A percentile compares a stretch with the other conserved stretches of the same genome.
Evolutionary conservation across 1,140 invertebrate species (phyloP).

Genomic region (Heliconius eleuchia): DNA sequence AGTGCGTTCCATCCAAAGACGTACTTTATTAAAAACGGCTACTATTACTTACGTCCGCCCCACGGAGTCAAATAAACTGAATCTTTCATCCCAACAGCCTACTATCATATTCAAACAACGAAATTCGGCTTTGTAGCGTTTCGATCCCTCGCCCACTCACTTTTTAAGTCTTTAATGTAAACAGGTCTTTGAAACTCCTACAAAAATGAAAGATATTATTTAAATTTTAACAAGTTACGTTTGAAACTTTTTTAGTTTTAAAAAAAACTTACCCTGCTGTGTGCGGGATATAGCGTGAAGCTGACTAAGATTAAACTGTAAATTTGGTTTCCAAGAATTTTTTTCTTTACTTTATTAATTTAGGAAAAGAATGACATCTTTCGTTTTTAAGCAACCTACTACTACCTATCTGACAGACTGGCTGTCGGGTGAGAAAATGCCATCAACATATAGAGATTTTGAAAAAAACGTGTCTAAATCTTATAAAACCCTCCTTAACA

Average conservation of each 20-base stretch:
- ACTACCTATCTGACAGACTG: too few species aligned
- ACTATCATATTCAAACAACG: conserved; percentile 1
- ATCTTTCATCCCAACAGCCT: conserved; percentile 16
- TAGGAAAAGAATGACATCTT: too few species aligned
- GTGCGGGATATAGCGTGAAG: too few species aligned
- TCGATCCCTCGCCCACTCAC: conserved; percentile 16
- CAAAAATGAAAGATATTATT: background rate
- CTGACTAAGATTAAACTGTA: too few species aligned
- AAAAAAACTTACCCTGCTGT: background rate
- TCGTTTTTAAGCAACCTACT: too few species aligned
- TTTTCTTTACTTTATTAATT: too few species aligned
- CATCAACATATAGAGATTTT: too few species aligned
- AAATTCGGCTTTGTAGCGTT: conserved; percentile 13
- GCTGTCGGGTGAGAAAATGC: too few species aligned
- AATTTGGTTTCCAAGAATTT: too few species aligned
- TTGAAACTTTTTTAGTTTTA: background rate
- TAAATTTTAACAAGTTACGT: background rate
- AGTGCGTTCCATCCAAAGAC: background rate
- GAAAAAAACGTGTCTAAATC: too few species aligned
- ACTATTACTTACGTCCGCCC: background rate
- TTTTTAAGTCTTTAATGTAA: conserved; percentile 9
- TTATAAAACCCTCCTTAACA: too few species aligned
- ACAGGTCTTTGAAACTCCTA: conserved; percentile 11
- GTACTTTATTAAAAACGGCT: conserved; percentile 5
- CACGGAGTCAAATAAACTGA: conserved; percentile 7